Base-by-base conservation (phyloP, 2,888 invertebrate genomes). In the Yponomeuta plumbellus region DNA sequence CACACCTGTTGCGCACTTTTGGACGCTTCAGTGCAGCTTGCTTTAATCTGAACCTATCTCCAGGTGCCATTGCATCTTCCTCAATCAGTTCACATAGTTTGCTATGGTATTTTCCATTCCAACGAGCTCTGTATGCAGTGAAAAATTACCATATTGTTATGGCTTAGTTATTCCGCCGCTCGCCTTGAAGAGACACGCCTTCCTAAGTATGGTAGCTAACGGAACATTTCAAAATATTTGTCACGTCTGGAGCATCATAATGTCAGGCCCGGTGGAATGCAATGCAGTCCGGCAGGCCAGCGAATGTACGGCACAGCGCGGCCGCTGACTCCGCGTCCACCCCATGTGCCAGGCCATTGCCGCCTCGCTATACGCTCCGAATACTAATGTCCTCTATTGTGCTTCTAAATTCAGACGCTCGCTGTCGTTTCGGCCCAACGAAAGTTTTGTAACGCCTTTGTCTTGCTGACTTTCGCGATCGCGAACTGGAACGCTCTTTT, bases 281-380 rank as follows among this genome's bases (percentile, higher is more conserved):
- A 56, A 57, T 76, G 80, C 74, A 70, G 76, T 77, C 77, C 76
- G 77, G 73, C 73, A 76, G 75, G 80, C 77, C 75, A 68, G 70
- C 71, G 83, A 85, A 91, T 91, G 87, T 89, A 76, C 74, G 73
- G 78, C 89, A 88, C 89, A 88, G 75, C 70, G 81, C 84, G 88
- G 86, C 74, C 89, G 86, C 81, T 88, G 90, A 90, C 90, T 88
- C 84, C 84, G 83, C 77, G 83, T 85, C 80, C 84, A 83, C 78
- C 79, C 80, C 78, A 81, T 80, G 81, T 80, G 80, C 65, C 61
- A 40, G 61, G 83, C 80, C 81, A 80, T 80, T 80, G 79, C 77
- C 79, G 71, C 73, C 74, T 74, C 76, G 68, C 69, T 61, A 75
- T 74, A 77, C 78, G 78, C 75, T 75, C 76, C 73, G 90, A 86